Evolutionary conservation across 2,888 invertebrate genomes (phyloP).

Genomic region (Atrina japonica): DNA sequence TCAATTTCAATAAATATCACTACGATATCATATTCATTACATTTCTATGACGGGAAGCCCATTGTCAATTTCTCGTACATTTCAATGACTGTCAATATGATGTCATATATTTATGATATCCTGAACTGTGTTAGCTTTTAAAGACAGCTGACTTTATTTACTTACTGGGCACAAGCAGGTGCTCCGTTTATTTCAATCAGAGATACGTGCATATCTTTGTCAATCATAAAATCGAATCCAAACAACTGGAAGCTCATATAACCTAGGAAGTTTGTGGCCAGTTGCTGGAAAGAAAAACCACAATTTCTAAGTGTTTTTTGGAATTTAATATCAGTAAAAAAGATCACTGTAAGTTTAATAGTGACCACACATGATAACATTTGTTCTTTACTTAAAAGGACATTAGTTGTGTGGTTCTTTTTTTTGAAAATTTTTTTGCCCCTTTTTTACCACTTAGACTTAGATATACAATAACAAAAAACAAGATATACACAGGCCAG

Average conservation of each 20-base stretch:
- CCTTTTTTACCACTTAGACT: too few relatives aligned
- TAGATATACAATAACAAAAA: too few relatives aligned
- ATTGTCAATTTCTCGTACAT: too few relatives aligned
- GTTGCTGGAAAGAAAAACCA: slow-evolving; percentile 51
- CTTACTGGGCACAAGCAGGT: slow-evolving; percentile 72
- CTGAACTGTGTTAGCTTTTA: too few relatives aligned
- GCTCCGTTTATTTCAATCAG: slow-evolving; percentile 72
- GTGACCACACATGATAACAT: background rate
- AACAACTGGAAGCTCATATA: slow-evolving; percentile 72
- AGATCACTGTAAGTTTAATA: background rate
- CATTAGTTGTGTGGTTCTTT: too few relatives aligned
- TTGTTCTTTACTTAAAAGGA: too few relatives aligned
- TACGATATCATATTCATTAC: too few relatives aligned
- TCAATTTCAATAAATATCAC: too few relatives aligned
- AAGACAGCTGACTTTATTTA: slow-evolving; percentile 4
- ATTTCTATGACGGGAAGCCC: too few relatives aligned
- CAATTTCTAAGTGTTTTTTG: background rate
- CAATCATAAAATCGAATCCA: slow-evolving; percentile 73
- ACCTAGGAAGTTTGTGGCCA: slow-evolving; percentile 58
- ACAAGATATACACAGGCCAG: too few relatives aligned
- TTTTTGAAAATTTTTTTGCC: too few relatives aligned
- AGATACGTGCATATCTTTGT: slow-evolving; percentile 66
- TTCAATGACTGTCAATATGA: background rate
- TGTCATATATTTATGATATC: too few relatives aligned
- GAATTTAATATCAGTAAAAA: background rate